Base-by-base conservation (phyloP, 2,888 invertebrate species). In the Nephrotoma flavescens region DNA sequence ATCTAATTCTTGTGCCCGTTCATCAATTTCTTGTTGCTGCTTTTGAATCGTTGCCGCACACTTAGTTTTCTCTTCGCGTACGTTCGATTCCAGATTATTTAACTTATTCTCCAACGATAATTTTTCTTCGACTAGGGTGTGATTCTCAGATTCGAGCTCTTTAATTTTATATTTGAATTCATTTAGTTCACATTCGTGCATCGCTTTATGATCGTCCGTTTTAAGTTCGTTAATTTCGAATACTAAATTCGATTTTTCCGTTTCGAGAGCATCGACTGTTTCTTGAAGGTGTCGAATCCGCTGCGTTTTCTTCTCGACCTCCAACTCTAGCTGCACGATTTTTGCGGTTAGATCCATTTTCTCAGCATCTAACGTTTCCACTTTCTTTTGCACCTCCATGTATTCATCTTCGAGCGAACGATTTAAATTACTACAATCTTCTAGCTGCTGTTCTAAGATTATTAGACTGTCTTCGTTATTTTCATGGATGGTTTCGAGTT, bases 401-500 rank as follows among this genome's bases (percentile, higher is more conserved):
- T 94, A 93, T 90, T 94, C 94, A 86, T 93, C 92, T 89, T 94
- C 93, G 89, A 95, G 92, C 6, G 92, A 92, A 88, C 93, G 92
- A 89, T 94, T 94, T n/a, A 93, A 91, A 88, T 91, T 93, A 88
- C 92, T 93, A 84, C 92, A 93, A 89, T 94, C 93, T 86, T 95
- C 95, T 85, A 95, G 89, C 90, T 95, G 95, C 0, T 92, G 92
- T 91, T 95, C 95, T 88, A 95, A 90, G 88, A 94, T 93, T 0
- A 93, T 92, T 88, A 95, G 91, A 88, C 94, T 95, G 89, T 95
- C 95, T 91, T 95, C 95, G 89, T 95, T 95, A 1, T 94, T 93
- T 91, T 95, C 95, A 86, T 94, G 94, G 86, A 95, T 95, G 0
- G 95, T 95, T 90, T 95, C 94, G 88, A 95, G 90, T 88, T 94